phyloP scores from a whole-genome alignment of 1,140 invertebrate species.

The Bicyclus anynana region DNA sequence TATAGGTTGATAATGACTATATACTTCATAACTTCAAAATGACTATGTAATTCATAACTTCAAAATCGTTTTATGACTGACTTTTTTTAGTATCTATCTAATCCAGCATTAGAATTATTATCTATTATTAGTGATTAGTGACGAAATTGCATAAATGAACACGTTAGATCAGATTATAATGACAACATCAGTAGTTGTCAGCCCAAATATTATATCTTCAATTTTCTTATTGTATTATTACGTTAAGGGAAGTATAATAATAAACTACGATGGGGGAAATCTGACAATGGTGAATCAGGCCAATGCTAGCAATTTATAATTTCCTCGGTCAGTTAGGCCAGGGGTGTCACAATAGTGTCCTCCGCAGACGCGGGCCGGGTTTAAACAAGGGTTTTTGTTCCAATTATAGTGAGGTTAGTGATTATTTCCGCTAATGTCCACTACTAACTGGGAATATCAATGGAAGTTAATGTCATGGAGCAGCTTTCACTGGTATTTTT shows the following conservation, averaged over 20 bases:
- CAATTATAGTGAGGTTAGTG: slow-evolving; percentile 57
- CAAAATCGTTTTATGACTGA: too few species aligned
- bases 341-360: slow-evolving; percentile 58
- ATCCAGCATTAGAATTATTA: too few species aligned
- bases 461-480: background rate
- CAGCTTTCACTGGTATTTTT: background rate
- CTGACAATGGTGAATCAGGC: slow-evolving; percentile 62
- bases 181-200: too few species aligned
- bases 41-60: too few species aligned
- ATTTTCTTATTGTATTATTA: background rate
- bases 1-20: too few species aligned
- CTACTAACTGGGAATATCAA: slow-evolving; percentile 14
- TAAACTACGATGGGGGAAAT: slow-evolving; percentile 3
- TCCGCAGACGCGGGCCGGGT: slow-evolving; percentile 53
- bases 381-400: slow-evolving; percentile 70
- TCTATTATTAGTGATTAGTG: too few species aligned
- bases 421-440: slow-evolving; percentile 62
- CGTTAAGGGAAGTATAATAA: background rate
- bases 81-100: too few species aligned
- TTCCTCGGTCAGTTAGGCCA: slow-evolving; percentile 56
- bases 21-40: too few species aligned
- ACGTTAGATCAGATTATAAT: too few species aligned
- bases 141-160: too few species aligned
- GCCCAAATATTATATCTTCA: background rate
- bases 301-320: slow-evolving; percentile 62